Base-by-base conservation (phyloP, 2,888 invertebrate genomes). In the Cartodere bifasciata region DNA sequence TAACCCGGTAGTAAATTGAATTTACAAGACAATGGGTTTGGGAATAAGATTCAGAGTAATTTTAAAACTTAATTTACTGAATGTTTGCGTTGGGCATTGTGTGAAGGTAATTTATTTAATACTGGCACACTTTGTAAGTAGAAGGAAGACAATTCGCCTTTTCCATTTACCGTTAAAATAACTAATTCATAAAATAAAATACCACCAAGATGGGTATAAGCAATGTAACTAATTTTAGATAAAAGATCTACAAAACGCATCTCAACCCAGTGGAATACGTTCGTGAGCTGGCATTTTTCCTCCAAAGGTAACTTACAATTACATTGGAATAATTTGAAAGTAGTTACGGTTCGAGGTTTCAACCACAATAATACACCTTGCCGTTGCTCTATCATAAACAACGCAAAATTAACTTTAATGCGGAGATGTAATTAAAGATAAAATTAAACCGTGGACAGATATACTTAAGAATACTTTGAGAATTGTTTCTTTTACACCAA, bases 171-270 rank as follows among this genome's bases (percentile, higher is more conserved):
- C 24, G 24, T 23, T 23, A 23, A n/a, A 23, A 7, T 23, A 10
- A 9, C 9, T 23, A 23, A 23, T 23, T 23, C 24, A 23, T 23
- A 10, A 23, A 23, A 23, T 23, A 23, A 23, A 23, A 23, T 10
- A 9, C 9, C 24, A 10, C 9, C 24, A 10, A 10, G 24, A 23
- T 23, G 7, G 11, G 24, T 23, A 10, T 23, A 23, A 10, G 24
- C 7, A 23, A 23, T 6, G 24, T 23, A 23, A 23, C 24, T 23
- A 23, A 23, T 23, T 23, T 23, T 23, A 23, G 24, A 23, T 23
- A 23, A 23, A 23, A 12, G 24, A 23, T 23, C 24, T 23, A 23
- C 24, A 23, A 23, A 23, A 23, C 24, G 24, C 24, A 23, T 23
- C 24, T 5, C 6, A 23, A 6, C 9, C 24, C 7, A 23, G 20